Percentiles rank a stretch among this genome's conserved stretches.
Conservation (phyloP, 2,797 vertebrate species). For the Sitta carolinensis region DNA sequence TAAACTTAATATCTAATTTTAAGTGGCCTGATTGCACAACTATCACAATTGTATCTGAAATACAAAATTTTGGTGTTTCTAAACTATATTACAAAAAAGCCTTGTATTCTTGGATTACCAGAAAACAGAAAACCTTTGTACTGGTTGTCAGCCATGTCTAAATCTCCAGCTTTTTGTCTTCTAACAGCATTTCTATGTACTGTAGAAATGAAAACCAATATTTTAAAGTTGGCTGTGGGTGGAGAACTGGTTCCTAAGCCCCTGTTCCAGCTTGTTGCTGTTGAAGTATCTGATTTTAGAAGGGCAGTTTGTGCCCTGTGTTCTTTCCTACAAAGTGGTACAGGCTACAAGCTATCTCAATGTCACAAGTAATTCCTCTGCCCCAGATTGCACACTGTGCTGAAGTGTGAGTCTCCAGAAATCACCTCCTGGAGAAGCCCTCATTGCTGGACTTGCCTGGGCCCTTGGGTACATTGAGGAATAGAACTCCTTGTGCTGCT, state of each 20-base stretch:
- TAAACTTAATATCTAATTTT: slow-evolving; percentile 12
- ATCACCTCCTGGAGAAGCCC: neutral
- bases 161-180: neutral
- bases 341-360: neutral
- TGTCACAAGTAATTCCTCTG: neutral
- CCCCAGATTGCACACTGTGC: fast-evolving
- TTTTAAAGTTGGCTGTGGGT: neutral
- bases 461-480: neutral
- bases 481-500: neutral
- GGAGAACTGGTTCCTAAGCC: neutral
- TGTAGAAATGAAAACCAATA: neutral
- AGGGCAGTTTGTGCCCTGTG: neutral
- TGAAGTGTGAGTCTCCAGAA: neutral
- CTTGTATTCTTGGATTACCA: neutral
- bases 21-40: neutral
- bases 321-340: neutral
- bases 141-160: neutral
- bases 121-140: neutral
- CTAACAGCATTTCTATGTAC: neutral
- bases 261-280: neutral
- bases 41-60: neutral
- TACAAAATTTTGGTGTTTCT: neutral
- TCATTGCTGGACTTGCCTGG: neutral
- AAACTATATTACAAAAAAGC: neutral
- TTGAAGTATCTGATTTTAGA: neutral